These are phyloP conservation scores for Limnothrissa miodon DNA, from an alignment of 2,113 vertebrate species.

Conservation along the genomic window DNA sequence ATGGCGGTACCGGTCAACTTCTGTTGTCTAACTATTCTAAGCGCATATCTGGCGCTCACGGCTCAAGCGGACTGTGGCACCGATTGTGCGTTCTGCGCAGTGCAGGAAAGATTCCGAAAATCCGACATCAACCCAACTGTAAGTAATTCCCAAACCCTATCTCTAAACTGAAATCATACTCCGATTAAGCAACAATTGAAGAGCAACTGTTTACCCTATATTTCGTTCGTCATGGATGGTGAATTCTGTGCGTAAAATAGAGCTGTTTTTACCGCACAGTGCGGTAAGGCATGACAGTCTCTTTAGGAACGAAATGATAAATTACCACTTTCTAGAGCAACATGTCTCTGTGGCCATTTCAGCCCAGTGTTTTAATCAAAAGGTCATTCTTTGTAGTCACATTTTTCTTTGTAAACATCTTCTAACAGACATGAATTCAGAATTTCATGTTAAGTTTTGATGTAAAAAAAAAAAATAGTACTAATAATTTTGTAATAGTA, in stretches of 20 bases:
- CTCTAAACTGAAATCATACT: background rate
- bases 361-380: background rate
- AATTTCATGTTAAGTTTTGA: no score
- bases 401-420: background rate
- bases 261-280: background rate
- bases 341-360: no score
- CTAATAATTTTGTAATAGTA: no score
- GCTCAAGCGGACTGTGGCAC: slow-evolving; percentile 19
- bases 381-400: background rate
- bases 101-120: slow-evolving; percentile 14
- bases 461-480: no score
- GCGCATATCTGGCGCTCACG: slow-evolving; percentile 1
- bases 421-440: background rate
- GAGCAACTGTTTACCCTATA: background rate
- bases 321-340: background rate
- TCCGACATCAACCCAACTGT: slow-evolving; percentile 1
- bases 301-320: background rate
- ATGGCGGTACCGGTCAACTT: slow-evolving; percentile 9
- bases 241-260: background rate
- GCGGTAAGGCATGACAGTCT: background rate
- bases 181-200: background rate
- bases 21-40: background rate
- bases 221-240: background rate
- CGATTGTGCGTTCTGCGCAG: slow-evolving; percentile 8
- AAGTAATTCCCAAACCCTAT: background rate